Conservation (phyloP, 1,140 invertebrate genomes). For the Ips typographus region DNA sequence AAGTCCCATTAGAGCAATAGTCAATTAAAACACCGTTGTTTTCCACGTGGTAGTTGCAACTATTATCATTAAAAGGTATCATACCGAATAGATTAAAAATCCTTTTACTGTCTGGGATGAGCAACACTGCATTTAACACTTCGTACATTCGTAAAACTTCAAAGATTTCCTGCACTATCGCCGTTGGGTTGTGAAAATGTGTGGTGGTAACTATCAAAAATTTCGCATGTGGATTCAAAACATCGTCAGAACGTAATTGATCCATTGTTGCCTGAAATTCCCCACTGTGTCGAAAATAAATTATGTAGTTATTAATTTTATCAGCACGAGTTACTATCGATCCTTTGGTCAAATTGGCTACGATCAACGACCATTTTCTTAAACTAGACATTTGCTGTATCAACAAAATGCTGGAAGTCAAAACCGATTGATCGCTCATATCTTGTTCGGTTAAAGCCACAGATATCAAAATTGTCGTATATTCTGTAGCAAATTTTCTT, state of each 20-base stretch:
- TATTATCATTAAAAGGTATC: conserved; percentile 39
- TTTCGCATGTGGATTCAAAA: conserved; percentile 44
- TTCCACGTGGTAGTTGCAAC: conserved; percentile 32
- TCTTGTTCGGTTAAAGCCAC: conserved; percentile 19
- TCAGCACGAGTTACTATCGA: background rate
- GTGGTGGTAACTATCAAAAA: conserved; percentile 39
- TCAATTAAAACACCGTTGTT: conserved; percentile 24
- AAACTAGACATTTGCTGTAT: background rate
- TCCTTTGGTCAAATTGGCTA: conserved; percentile 6
- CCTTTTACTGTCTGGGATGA: conserved; percentile 17
- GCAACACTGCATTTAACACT: conserved; percentile 35
- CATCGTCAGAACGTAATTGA: conserved; percentile 1
- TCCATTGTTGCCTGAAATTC: conserved; percentile 24
- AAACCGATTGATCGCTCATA: background rate
- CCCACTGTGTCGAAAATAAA: conserved; percentile 30
- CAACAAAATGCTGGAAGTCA: conserved; percentile 8
- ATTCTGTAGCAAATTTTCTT: conserved; percentile 4
- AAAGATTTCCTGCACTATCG: conserved; percentile 30
- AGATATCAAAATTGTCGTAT: conserved; percentile 24
- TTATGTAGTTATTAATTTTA: conserved; percentile 27
- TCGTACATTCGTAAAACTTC: conserved; percentile 28
- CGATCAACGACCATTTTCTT: conserved; percentile 13
- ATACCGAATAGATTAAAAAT: conserved; percentile 39
- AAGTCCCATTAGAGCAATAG: conserved; percentile 22
- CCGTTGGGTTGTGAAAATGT: conserved; percentile 11